Evolutionary conservation across 2,113 vertebrate species (phyloP).

Genomic region (Pomatorhinus ruficollis): DNA sequence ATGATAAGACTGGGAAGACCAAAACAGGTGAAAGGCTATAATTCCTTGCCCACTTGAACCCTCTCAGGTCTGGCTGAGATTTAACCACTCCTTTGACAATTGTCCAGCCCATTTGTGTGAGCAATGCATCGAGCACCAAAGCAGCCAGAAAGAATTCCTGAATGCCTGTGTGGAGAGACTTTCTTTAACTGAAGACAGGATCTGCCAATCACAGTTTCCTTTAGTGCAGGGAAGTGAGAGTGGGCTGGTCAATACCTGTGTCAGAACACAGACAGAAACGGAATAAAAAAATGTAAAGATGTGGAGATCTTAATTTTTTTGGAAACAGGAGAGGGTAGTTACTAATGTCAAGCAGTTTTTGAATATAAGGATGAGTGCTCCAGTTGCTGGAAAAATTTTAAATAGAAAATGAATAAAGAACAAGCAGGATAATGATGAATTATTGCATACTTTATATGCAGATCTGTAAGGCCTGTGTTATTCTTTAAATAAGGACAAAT

Average conservation of each 20-base stretch:
- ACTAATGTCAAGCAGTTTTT: neutral
- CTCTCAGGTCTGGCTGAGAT: neutral
- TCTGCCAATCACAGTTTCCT: neutral
- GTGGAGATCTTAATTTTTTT: neutral
- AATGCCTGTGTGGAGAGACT: fast-evolving
- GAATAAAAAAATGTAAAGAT: neutral
- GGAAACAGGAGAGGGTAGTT: neutral
- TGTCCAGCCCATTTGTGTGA: neutral
- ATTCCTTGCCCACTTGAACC: neutral
- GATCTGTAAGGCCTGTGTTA: neutral
- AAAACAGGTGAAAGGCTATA: neutral
- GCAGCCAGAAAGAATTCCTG: neutral
- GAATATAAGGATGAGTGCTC: neutral
- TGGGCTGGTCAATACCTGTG: neutral
- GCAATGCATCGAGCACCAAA: neutral
- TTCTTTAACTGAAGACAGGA: neutral
- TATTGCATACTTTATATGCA: neutral
- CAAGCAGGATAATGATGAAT: neutral
- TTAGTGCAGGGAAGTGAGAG: neutral
- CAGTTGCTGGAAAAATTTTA: neutral
- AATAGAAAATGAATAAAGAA: neutral
- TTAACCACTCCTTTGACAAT: neutral
- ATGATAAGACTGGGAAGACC: neutral
- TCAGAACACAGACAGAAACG: neutral
- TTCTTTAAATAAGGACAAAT: neutral